Evolutionary conservation across 2,113 vertebrate species (phyloP).

Genomic region (Myocastor coypus): DNA sequence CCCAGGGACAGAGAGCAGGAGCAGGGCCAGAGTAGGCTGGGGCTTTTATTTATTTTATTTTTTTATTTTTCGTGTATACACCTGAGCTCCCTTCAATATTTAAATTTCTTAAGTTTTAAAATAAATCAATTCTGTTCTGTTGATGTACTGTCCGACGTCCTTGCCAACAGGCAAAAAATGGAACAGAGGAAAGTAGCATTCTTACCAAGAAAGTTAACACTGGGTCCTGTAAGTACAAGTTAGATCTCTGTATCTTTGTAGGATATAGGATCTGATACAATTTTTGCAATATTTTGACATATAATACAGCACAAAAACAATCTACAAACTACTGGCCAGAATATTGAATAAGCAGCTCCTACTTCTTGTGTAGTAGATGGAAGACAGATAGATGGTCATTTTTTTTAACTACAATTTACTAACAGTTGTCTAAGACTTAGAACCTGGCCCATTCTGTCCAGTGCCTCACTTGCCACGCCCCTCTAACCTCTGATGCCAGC

Average conservation of each 20-base stretch:
- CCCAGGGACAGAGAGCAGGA: fast-evolving
- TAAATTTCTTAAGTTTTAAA: background rate
- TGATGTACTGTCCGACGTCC: background rate
- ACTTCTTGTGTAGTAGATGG: background rate
- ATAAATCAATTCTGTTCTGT: background rate
- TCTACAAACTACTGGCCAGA: background rate
- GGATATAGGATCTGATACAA: background rate
- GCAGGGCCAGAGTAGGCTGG: fast-evolving
- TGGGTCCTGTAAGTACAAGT: background rate
- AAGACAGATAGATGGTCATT: background rate
- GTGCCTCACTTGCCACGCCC: background rate
- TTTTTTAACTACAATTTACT: background rate
- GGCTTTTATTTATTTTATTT: background rate
- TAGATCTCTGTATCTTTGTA: background rate
- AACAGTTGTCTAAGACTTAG: background rate
- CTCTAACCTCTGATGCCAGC: background rate
- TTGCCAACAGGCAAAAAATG: background rate
- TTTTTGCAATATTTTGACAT: background rate
- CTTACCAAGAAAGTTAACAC: background rate
- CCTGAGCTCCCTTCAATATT: background rate
- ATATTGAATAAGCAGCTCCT: background rate
- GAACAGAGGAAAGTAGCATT: background rate
- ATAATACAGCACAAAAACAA: background rate
- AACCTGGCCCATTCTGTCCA: background rate
- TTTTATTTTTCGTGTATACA: background rate